These are phyloP conservation scores for Caerostris darwini DNA, from an alignment of 1,140 invertebrate genomes.

Conservation along the genomic window DNA sequence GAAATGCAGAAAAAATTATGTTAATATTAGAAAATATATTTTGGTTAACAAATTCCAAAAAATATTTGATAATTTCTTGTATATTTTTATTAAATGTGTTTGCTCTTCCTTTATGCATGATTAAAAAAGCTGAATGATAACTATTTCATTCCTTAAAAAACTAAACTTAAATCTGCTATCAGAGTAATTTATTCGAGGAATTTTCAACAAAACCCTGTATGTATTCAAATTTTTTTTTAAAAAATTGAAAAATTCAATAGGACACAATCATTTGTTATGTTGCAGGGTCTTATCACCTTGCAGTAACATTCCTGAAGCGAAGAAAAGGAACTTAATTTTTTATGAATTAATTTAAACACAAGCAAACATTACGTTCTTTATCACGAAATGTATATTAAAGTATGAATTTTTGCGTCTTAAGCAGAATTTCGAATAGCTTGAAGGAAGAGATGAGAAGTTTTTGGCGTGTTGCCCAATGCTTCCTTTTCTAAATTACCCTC, in stretches of 20 bases:
- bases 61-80: too few species aligned
- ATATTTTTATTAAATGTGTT: too few species aligned
- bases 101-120: too few species aligned
- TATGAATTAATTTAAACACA: conserved; percentile 10
- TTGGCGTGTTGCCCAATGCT: conserved; percentile 45
- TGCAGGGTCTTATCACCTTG: not conserved
- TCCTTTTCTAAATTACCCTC: conserved; percentile 64
- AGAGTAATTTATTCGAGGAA: too few species aligned
- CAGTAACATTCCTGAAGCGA: not conserved
- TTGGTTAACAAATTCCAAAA: too few species aligned
- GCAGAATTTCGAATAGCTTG: conserved; percentile 20
- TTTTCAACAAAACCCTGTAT: too few species aligned
- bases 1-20: too few species aligned
- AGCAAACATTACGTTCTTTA: conserved; percentile 14
- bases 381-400: conserved; percentile 22
- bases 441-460: conserved; percentile 34
- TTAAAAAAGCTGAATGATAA: too few species aligned
- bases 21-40: too few species aligned
- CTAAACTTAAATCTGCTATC: too few species aligned
- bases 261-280: not conserved
- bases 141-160: too few species aligned
- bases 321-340: not conserved
- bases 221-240: too few species aligned
- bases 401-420: conserved; percentile 38
- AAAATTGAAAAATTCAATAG: not conserved